Evolutionary conservation across 1,140 invertebrate genomes (phyloP).

Genomic region (Gryllus bimaculatus): DNA sequence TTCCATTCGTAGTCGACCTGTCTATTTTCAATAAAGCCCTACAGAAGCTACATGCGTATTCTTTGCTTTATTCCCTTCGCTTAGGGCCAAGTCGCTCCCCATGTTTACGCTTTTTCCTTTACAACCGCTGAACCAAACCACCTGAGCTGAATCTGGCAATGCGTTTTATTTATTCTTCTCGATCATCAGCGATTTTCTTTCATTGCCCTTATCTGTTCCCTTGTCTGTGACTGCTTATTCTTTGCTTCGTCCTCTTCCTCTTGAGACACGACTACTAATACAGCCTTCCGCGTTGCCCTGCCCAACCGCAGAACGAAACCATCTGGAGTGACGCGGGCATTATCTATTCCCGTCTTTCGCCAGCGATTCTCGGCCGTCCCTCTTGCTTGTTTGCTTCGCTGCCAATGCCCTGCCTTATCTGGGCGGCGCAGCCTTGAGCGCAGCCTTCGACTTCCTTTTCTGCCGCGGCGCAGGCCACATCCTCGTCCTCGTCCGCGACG

Average conservation of each 20-base stretch:
- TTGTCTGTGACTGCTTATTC: background rate
- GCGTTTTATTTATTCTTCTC: too few relatives aligned
- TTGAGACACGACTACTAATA: background rate
- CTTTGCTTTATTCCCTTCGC: too few relatives aligned
- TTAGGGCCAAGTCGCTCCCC: too few relatives aligned
- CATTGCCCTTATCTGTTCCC: too few relatives aligned
- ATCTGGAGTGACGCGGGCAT: background rate
- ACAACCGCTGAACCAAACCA: too few relatives aligned
- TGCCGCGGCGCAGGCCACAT: background rate
- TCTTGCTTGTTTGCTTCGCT: background rate
- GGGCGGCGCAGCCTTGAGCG: background rate
- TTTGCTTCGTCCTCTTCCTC: background rate
- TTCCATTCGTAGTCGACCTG: too few relatives aligned
- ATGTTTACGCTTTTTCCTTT: too few relatives aligned
- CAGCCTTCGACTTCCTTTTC: background rate
- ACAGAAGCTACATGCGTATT: too few relatives aligned
- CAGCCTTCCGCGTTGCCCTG: background rate
- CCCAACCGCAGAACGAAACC: background rate
- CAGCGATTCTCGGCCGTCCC: background rate
- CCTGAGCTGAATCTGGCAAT: too few relatives aligned
- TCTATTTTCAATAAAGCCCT: too few relatives aligned
- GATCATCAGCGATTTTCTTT: too few relatives aligned
- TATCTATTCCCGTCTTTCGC: background rate
- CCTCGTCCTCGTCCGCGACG: too few relatives aligned
- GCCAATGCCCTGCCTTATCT: background rate